These are phyloP conservation scores for Oscheius myriophilus DNA, from an alignment of 2,888 invertebrate genomes.

Conservation along the genomic window DNA sequence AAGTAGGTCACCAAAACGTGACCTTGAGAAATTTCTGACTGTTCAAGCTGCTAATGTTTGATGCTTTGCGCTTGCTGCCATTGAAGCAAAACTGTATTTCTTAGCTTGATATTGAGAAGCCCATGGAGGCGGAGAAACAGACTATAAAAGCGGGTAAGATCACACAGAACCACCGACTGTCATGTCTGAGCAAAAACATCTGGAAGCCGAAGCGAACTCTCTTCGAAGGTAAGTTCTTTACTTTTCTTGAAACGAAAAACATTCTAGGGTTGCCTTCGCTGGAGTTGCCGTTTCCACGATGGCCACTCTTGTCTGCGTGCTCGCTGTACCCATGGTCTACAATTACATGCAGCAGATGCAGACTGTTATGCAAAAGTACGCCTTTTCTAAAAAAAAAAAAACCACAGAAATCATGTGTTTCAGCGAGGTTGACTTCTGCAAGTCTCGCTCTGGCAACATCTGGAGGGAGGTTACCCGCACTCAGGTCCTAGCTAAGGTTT, in stretches of 20 bases:
- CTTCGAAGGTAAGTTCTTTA: slow-evolving; percentile 36
- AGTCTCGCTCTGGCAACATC: slow-evolving; percentile 62
- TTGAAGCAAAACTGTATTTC: too few relatives aligned
- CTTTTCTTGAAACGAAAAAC: too few relatives aligned
- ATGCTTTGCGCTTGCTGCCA: too few relatives aligned
- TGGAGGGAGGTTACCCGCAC: slow-evolving; percentile 64
- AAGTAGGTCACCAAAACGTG: too few relatives aligned
- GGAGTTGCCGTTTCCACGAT: slow-evolving; percentile 62
- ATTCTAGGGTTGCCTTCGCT: slow-evolving; percentile 54
- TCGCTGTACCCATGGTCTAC: slow-evolving; percentile 66
- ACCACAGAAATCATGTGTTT: neutral
- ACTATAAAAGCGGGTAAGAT: too few relatives aligned
- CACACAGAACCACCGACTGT: too few relatives aligned
- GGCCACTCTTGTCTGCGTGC: slow-evolving; percentile 59
- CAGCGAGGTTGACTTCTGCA: slow-evolving; percentile 62
- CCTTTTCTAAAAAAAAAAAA: neutral
- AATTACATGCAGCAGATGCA: slow-evolving; percentile 68
- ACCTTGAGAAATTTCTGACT: too few relatives aligned
- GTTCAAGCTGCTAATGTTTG: too few relatives aligned
- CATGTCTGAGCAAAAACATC: slow-evolving; percentile 57
- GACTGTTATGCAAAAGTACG: slow-evolving; percentile 53
- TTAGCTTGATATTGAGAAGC: too few relatives aligned
- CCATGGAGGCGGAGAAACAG: too few relatives aligned
- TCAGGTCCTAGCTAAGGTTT: slow-evolving; percentile 55
- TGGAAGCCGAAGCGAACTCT: slow-evolving; percentile 58